Evolutionary conservation across 2,797 vertebrate genomes (phyloP), one percentile per base, ranked within the genome.

Genomic region (Manis crassicaudata): DNA sequence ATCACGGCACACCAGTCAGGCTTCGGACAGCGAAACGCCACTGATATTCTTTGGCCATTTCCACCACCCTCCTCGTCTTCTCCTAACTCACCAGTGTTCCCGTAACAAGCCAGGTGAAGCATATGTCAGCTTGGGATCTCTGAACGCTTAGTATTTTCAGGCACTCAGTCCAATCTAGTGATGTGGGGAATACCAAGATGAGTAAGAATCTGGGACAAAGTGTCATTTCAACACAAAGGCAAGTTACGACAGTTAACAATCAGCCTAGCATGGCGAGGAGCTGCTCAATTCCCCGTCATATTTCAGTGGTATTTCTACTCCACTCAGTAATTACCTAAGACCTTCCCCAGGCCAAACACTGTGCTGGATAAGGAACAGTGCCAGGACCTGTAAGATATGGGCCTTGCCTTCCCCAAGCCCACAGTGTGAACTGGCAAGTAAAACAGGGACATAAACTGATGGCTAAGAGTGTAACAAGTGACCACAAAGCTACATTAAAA

Each of bases 181-280:
- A 67, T 50, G 29, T 0, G 25, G 68, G 50, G 60, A 90, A 90
- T 43, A 80, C 65, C 77, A 73, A 92, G 54, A 95, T 72, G 80
- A 92, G 37, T 82, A 94, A 82, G 54, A 96, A 68, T 58, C 72
- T 50, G n/a, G 79, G 7, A 97, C 81, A 54, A 88, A 85, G 83
- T 65, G 25, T 93, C 86, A 65, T 82, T 95, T 95, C 92, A 93
- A 93, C 90, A 95, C 86, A 93, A 84, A 86, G 56, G 58, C 82
- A 97, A 93, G 70, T 79, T 83, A 58, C n/a, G 20, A 20, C 37
- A 92, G 76, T 81, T 58, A 77, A 62, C 35, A 63, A 27, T 75
- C 54, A 87, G 75, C 75, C 75, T 68, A 54, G 12, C 56, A 54
- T 75, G 56, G 54, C 73, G 79, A 82, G 58, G 35, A 92, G 67